Conservation (phyloP, 2,113 vertebrate genomes). For the Centropus unirufus region DNA sequence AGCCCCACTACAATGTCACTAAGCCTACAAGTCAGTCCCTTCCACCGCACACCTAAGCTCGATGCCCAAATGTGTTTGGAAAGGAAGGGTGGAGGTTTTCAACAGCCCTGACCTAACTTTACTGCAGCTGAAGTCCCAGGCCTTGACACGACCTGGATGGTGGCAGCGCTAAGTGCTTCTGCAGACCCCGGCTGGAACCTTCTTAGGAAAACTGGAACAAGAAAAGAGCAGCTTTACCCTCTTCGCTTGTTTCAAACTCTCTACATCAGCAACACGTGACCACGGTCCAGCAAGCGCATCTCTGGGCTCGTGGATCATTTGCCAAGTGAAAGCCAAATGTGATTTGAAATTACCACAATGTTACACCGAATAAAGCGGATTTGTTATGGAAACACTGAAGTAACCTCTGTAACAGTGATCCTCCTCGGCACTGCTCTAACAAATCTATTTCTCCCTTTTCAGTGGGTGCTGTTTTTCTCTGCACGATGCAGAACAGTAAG, state of each 20-base stretch:
- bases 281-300: slow-evolving; percentile 32
- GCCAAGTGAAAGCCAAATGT: slow-evolving; percentile 58
- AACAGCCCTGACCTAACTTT: neutral
- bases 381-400: slow-evolving; percentile 59
- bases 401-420: slow-evolving; percentile 38
- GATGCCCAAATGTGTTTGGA: neutral
- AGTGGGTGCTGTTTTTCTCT: slow-evolving; percentile 31
- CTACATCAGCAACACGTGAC: slow-evolving; percentile 23
- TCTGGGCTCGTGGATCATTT: slow-evolving; percentile 57
- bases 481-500: slow-evolving; percentile 67
- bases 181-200: slow-evolving; percentile 50
- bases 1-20: neutral
- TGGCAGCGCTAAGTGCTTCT: slow-evolving; percentile 36
- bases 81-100: slow-evolving; percentile 13
- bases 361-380: slow-evolving; percentile 59
- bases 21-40: neutral
- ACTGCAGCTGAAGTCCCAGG: neutral
- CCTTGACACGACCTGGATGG: slow-evolving; percentile 50
- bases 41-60: neutral
- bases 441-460: slow-evolving; percentile 59
- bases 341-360: slow-evolving; percentile 53
- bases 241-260: slow-evolving; percentile 44
- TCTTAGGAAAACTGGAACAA: slow-evolving; percentile 15
- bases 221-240: slow-evolving; percentile 13
- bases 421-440: neutral